phyloP scores from a whole-genome alignment of 30 jellyfish, hydroid and myxozoan genomes.

The Cassiopea xamachana region DNA sequence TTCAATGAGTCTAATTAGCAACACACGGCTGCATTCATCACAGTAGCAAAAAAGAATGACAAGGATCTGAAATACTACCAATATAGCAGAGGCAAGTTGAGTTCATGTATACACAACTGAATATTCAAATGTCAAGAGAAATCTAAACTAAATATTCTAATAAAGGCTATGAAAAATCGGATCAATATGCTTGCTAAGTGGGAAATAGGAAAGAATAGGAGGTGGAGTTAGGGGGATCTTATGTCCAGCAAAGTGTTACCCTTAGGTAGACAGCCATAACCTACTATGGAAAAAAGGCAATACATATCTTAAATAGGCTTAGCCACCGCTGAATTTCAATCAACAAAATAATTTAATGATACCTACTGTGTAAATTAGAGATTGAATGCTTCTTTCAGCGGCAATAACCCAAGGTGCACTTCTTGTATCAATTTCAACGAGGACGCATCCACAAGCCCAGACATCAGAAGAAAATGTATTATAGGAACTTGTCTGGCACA shows the following conservation, averaged over 20 bases:
- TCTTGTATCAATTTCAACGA: conserved; percentile 41
- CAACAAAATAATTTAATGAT: neutral
- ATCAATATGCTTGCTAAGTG: no score
- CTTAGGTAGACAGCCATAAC: neutral
- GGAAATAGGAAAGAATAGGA: no score
- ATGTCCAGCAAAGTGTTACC: no score
- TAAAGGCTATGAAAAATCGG: no score
- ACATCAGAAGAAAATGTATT: conserved; percentile 48
- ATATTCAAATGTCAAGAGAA: no score
- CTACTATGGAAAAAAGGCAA: neutral
- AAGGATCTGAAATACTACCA: neutral
- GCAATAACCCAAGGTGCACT: conserved; percentile 62
- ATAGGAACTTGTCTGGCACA: neutral
- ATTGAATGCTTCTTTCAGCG: conserved; percentile 15
- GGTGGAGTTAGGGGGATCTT: no score
- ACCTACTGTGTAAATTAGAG: conserved; percentile 43
- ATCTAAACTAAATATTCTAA: no score
- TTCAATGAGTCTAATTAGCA: neutral
- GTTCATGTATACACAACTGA: no score
- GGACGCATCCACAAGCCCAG: conserved; percentile 68
- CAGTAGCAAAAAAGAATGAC: no score
- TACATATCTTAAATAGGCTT: neutral
- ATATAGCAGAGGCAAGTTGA: no score
- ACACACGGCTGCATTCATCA: neutral
- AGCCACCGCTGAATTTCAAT: neutral